These are phyloP conservation scores for Potamarius usumacintae DNA, from an alignment of 2,113 vertebrate species.

Conservation along the genomic window DNA sequence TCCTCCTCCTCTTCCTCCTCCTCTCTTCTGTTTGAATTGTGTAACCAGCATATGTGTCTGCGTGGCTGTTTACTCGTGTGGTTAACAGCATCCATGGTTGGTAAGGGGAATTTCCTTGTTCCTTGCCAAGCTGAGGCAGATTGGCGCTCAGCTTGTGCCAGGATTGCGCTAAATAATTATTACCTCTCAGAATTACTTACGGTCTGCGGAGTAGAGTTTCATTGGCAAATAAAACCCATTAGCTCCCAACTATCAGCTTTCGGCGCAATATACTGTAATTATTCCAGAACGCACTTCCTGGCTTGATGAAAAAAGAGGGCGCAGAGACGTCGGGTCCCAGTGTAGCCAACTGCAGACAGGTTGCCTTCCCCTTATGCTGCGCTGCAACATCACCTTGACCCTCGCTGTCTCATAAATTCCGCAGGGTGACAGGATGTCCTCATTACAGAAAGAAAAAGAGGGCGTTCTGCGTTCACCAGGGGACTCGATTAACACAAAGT, in stretches of 20 bases:
- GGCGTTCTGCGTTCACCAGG: constrained; percentile 38
- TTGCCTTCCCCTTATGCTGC: constrained; percentile 20
- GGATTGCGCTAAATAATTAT: constrained; percentile 55
- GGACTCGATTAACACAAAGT: constrained; percentile 56
- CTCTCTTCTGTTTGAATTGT: constrained; percentile 17
- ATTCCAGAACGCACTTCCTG: constrained; percentile 13
- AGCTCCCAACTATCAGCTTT: constrained; percentile 29
- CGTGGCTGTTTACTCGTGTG: constrained; percentile 42
- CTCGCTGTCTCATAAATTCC: constrained; percentile 41
- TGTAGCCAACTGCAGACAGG: background rate
- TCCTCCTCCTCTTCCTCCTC: background rate
- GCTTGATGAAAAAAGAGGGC: background rate
- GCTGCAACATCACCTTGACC: constrained; percentile 51
- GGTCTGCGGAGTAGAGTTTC: constrained; percentile 47
- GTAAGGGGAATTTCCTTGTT: constrained; percentile 46
- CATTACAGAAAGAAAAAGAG: constrained; percentile 50
- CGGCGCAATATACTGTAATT: constrained; percentile 37
- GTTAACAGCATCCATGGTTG: constrained; percentile 42
- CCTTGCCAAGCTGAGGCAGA: constrained; percentile 48
- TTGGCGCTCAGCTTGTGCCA: constrained; percentile 49
- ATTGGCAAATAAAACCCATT: constrained; percentile 51
- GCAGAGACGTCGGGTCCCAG: background rate
- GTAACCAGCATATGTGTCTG: constrained; percentile 24
- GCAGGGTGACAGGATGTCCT: constrained; percentile 47
- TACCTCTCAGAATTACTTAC: constrained; percentile 51